Base-by-base conservation (phyloP, 2,888 invertebrate genomes). In the Drosophila acutilabella region DNA sequence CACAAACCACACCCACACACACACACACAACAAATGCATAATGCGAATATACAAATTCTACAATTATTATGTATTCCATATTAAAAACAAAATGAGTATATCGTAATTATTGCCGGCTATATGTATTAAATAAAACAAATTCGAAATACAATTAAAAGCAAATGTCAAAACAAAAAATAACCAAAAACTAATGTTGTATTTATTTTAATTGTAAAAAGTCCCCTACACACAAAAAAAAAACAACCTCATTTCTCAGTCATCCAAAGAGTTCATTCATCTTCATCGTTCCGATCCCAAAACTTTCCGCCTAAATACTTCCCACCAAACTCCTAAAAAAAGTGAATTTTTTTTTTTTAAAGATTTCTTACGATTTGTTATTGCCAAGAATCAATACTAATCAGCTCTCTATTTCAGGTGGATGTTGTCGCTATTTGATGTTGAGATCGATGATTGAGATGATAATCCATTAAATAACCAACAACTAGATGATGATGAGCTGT, bases 331-430 rank as follows among this genome's bases (percentile, higher is more conserved):
- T 14, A 3, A 48, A 30, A 40, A 18, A 41, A 33, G 30, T 33
- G 30, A 33, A 1, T 18, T 18, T 50, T 11, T 11, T 18, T 33
- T 33, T 16, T 11, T 48, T 33, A 13, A 11, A 33, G 33, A 50
- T 33, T 16, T 48, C 16, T 6, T 48, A 33, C 16, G 16, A 18
- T 33, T 11, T 13, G 10, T 30, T 50, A 53, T 67, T 71, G 65
- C 52, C 62, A 52, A 76, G 80, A 86, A 84, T 71, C 89, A 79
- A 81, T 86, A 91, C 91, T 91, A 91, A 91, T 90, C 90, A 91
- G 89, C 82, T 91, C 74, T 91, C 83, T 90, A 88, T 91, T 91
- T 91, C 90, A 91, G 91, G 91, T 91, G 83, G 88, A 89, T 74
- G 88, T 80, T 83, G 75, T 75, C 80, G 71, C 69, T 73, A 58